Conservation (phyloP, 2,113 vertebrate species). For the Chitala chitala region DNA sequence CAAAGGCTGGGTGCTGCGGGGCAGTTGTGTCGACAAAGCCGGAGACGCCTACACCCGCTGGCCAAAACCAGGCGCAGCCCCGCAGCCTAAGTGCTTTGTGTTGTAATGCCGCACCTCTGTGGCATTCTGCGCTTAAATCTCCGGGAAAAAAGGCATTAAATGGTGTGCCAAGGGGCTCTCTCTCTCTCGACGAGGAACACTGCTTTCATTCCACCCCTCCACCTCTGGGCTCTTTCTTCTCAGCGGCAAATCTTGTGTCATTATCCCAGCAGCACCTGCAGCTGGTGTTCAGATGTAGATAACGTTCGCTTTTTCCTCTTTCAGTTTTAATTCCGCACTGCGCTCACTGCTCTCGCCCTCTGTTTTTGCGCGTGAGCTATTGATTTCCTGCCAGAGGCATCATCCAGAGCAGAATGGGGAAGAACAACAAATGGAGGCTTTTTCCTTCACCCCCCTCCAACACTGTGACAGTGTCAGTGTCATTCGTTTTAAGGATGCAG, state of each 20-base stretch:
- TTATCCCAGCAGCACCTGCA: slow-evolving; percentile 10
- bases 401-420: slow-evolving; percentile 28
- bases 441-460: not conserved
- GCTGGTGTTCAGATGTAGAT: not conserved
- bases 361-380: not conserved
- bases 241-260: not conserved
- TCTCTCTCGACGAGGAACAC: not conserved
- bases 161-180: not conserved
- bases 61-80: not conserved
- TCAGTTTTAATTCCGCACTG: not conserved
- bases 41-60: not conserved
- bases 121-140: not conserved
- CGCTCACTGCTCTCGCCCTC: not conserved
- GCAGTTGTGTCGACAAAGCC: not conserved
- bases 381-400: slow-evolving; percentile 32
- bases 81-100: slow-evolving; percentile 6
- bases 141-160: not conserved
- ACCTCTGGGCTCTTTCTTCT: not conserved
- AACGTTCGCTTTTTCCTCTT: not conserved
- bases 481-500: not conserved
- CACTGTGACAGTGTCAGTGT: not conserved
- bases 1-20: not conserved
- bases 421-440: slow-evolving; percentile 5
- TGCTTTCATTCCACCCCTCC: not conserved
- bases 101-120: not conserved